A percentile compares a stretch with the other conserved stretches of the same genome.
Evolutionary conservation across 2,797 vertebrate genomes (phyloP).

Genomic region (Danio kyathit): DNA sequence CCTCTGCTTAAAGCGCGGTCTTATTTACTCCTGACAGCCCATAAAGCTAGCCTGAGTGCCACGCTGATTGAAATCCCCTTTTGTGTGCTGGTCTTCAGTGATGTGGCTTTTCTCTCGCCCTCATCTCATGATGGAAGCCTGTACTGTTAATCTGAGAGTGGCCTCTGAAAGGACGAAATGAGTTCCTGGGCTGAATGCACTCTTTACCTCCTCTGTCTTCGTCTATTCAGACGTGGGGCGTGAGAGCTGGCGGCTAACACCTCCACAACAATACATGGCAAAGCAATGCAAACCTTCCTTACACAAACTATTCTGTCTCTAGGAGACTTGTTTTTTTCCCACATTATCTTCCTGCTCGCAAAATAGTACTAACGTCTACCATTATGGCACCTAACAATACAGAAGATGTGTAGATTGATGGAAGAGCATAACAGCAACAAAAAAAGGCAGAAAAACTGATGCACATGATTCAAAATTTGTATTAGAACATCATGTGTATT

Average conservation of each 20-base stretch:
- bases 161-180: slow-evolving; percentile 52
- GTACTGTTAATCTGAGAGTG: slow-evolving; percentile 61
- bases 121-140: slow-evolving; percentile 73
- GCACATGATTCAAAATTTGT: neutral
- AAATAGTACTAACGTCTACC: neutral
- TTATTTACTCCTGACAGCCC: slow-evolving; percentile 54
- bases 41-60: slow-evolving; percentile 74
- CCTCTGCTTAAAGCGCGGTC: slow-evolving; percentile 32
- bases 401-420: slow-evolving; percentile 42
- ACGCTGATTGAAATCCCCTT: slow-evolving; percentile 79
- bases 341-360: slow-evolving; percentile 45
- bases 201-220: slow-evolving; percentile 75
- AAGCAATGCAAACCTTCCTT: slow-evolving; percentile 53
- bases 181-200: slow-evolving; percentile 68
- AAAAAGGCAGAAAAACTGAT: slow-evolving; percentile 26
- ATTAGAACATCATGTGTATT: neutral
- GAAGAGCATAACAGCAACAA: slow-evolving; percentile 37
- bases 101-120: slow-evolving; percentile 67
- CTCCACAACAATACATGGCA: slow-evolving; percentile 55
- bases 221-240: slow-evolving; percentile 63
- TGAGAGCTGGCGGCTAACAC: slow-evolving; percentile 56
- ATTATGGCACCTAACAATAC: slow-evolving; percentile 16
- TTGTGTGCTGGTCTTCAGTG: slow-evolving; percentile 66
- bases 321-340: slow-evolving; percentile 50
- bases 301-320: slow-evolving; percentile 46